Base-by-base conservation (phyloP, 2,113 vertebrate species). In the Cichladusa arquata region DNA sequence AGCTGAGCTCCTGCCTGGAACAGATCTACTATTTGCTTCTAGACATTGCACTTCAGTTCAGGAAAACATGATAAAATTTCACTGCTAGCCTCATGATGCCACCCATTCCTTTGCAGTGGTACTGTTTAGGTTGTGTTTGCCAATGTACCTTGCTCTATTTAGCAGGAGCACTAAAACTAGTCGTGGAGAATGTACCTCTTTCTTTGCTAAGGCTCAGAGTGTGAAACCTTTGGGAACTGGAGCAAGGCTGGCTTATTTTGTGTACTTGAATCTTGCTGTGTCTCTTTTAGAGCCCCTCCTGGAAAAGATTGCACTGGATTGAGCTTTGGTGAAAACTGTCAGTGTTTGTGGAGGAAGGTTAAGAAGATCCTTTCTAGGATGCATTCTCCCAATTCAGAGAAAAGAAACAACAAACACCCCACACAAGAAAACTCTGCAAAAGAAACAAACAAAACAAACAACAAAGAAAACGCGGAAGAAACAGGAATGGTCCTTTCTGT, bases 111-210 rank as follows among this genome's bases (percentile, higher is more conserved):
- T 76, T 48, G 53, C 58, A n/a, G 54, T 60, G 53, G 40, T 29
- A 19, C 26, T 12, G 0, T 38, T 86, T 31, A 42, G 33, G 45
- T 11, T 53, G 12, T 17, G n/a, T 67, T 88, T 65, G 57, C 24
- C 47, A 5, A 45, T 4, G 2, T 47, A 25, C 24, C 19, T 81
- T 0, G 0, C 12, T 64, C 24, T 69, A 0, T 48, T 44, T 82
- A 67, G 45, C 33, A 36, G 40, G 67, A 64, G 10, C 22, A 26
- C 57, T n/a, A 25, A 48, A 79, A 74, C 6, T 13, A 6, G 3
- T 36, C 40, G 38, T 60, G 36, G 81, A 76, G 34, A 71, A 64
- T 12, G 13, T 48, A 9, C 15, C 48, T 67, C 29, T 70, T 92
- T 78, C 54, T 79, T 74, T 4, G 3, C 19, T 54, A 20, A 57